Conservation (phyloP, 1,140 invertebrate genomes). For the Drosophila rhopaloa region DNA sequence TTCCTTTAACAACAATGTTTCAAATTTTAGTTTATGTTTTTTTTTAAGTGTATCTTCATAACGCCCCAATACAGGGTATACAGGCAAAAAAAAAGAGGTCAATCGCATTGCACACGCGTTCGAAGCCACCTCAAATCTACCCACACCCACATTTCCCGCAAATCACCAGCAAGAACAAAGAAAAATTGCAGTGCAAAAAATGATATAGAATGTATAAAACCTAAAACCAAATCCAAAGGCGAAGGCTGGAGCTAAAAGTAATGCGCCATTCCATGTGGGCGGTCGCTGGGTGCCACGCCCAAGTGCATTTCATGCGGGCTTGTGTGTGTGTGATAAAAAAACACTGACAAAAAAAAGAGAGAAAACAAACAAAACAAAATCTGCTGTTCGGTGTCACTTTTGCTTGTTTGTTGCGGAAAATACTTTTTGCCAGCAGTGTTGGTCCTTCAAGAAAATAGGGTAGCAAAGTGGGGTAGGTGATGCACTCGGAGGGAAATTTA, state of each 20-base stretch:
- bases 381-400: slow-evolving; percentile 75
- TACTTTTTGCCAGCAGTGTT: slow-evolving; percentile 46
- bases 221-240: slow-evolving; percentile 38
- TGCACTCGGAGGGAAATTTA: too few relatives aligned
- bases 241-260: slow-evolving; percentile 29
- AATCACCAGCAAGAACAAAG: slow-evolving; percentile 18
- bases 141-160: neutral
- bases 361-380: slow-evolving; percentile 36
- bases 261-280: slow-evolving; percentile 42
- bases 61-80: neutral
- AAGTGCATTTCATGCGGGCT: slow-evolving; percentile 19
- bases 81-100: neutral
- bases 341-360: slow-evolving; percentile 8
- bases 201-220: slow-evolving; percentile 13
- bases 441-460: slow-evolving; percentile 15
- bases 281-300: slow-evolving; percentile 48
- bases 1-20: too few relatives aligned
- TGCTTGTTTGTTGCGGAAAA: slow-evolving; percentile 73
- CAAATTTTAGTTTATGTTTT: too few relatives aligned
- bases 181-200: slow-evolving; percentile 1
- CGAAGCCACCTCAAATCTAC: neutral
- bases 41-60: neutral
- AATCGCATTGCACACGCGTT: slow-evolving; percentile 44
- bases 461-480: slow-evolving; percentile 9
- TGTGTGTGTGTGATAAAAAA: slow-evolving; percentile 42